Evolutionary conservation across 2,888 invertebrate genomes (phyloP).

Genomic region (Epiblema foenella): DNA sequence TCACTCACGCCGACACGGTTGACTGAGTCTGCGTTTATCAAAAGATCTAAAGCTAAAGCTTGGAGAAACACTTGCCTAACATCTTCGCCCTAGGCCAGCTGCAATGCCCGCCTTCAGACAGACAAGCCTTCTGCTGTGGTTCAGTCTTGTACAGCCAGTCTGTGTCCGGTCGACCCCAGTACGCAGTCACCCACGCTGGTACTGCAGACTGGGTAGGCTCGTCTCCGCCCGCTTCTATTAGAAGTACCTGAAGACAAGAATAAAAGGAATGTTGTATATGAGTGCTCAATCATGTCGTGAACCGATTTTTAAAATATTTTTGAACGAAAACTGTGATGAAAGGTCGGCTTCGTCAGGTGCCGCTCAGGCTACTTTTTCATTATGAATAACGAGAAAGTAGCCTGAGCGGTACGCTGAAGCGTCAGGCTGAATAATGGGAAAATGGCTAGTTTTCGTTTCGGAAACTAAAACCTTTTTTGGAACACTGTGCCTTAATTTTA

Average conservation of each 20-base stretch:
- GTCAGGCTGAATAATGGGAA: too few relatives aligned
- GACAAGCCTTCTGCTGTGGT: slow-evolving; percentile 86
- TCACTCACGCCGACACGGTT: slow-evolving; percentile 60
- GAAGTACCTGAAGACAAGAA: slow-evolving; percentile 79
- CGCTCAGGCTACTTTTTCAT: too few relatives aligned
- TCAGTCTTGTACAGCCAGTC: slow-evolving; percentile 89
- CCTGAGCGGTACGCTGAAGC: too few relatives aligned
- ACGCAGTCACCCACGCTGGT: slow-evolving; percentile 89
- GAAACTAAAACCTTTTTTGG: too few relatives aligned
- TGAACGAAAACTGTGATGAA: neutral
- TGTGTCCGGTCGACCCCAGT: slow-evolving; percentile 85
- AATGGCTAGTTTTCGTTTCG: too few relatives aligned
- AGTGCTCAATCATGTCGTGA: neutral
- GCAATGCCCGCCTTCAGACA: slow-evolving; percentile 83
- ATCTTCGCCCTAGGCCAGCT: slow-evolving; percentile 90
- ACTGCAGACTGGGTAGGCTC: slow-evolving; percentile 87
- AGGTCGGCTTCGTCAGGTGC: too few relatives aligned
- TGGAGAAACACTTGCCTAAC: slow-evolving; percentile 78
- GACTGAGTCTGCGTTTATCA: slow-evolving; percentile 89
- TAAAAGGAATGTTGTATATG: neutral
- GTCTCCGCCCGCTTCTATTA: slow-evolving; percentile 89
- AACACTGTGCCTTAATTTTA: too few relatives aligned
- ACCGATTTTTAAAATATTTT: neutral
- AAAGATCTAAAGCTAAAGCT: slow-evolving; percentile 57
- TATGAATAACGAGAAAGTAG: too few relatives aligned